Evolutionary conservation across 2,888 invertebrate species (phyloP), one percentile per base, ranked within the genome.

Genomic region (Embidobia sp.): DNA sequence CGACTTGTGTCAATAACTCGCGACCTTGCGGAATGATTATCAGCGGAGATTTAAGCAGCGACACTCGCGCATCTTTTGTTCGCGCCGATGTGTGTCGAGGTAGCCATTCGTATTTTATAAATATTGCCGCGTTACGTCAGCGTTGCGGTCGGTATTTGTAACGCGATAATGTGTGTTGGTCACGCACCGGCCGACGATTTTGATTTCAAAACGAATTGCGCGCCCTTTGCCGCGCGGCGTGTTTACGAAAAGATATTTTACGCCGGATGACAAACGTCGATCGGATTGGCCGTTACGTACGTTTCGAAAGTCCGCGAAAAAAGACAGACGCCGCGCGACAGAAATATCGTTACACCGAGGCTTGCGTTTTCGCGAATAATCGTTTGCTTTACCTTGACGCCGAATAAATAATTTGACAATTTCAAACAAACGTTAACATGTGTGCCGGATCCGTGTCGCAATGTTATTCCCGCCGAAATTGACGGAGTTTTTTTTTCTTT

Each of bases 41-140:
- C 79, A 79, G 66, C 66, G 11, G 35, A 74, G 77, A 79, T 79
- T 79, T 72, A 51, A 74, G 53, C 67, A 27, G 33, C 64, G 48
- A 64, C 73, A 61, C 42, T 66, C 70, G 49, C 27, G 64, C 57
- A 59, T 67, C 75, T 72, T 77, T 77, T 79, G 77, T 79, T 74
- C 64, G 44, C 37, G 31, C 48, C 29, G 66, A 79, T 77, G 44
- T 79, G 67, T 79, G 79, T 75, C 79, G 77, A 77, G 79, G 79
- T 75, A 79, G 75, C 75, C 67, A 77, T 79, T 77, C 79, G 73
- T 75, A 77, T 79, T 75, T 75, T 26, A 75, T 75, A 75, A 67
- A 79, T 77, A 75, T 79, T 77, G 59, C 70, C 49, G 40, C 67
- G 67, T 59, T 77, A 73, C 57, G 27, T 57, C 46, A 77, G 59